Percentiles rank a stretch among this genome's conserved stretches.
phyloP scores from a whole-genome alignment of 2,797 vertebrate genomes.

The Sphaeramia orbicularis region DNA sequence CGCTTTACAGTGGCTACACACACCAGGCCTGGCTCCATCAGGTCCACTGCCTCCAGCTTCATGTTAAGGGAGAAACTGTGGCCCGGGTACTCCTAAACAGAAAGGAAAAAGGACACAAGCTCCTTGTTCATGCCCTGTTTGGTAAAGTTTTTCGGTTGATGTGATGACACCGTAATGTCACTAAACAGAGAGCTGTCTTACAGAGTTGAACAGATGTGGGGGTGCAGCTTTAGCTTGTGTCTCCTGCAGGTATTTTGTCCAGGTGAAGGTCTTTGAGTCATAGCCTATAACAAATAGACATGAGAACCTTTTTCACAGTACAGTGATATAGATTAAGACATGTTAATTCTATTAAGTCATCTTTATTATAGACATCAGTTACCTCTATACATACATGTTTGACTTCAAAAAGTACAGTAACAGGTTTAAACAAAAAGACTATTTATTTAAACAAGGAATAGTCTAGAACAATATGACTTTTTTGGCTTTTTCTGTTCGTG shows the following conservation, averaged over 20 bases:
- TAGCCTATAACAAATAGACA: constrained; percentile 82
- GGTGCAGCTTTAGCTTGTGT: constrained; percentile 86
- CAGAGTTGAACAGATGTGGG: constrained; percentile 90
- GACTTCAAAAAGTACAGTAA: too few relatives aligned
- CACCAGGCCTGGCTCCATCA: constrained; percentile 96
- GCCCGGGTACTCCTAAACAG: constrained; percentile 89
- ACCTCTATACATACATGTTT: too few relatives aligned
- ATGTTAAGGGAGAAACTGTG: constrained; percentile 90
- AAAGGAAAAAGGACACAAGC: not conserved
- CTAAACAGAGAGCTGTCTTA: constrained; percentile 70
- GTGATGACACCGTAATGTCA: not conserved
- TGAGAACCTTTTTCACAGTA: not conserved
- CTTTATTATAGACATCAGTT: too few relatives aligned
- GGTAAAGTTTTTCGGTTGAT: not conserved
- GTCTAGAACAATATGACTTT: too few relatives aligned
- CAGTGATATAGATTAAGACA: not conserved
- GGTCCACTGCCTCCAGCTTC: constrained; percentile 97
- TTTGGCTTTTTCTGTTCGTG: too few relatives aligned
- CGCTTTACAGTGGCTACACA: constrained; percentile 94
- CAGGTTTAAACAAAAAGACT: too few relatives aligned
- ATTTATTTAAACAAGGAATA: too few relatives aligned
- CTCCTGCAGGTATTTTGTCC: constrained; percentile 90
- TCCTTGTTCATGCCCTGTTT: not conserved
- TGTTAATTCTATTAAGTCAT: too few relatives aligned
- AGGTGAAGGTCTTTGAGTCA: constrained; percentile 87